Evolutionary conservation across 2,888 invertebrate genomes (phyloP), one percentile per base, ranked within the genome.

Genomic region (Rotaria socialis): DNA sequence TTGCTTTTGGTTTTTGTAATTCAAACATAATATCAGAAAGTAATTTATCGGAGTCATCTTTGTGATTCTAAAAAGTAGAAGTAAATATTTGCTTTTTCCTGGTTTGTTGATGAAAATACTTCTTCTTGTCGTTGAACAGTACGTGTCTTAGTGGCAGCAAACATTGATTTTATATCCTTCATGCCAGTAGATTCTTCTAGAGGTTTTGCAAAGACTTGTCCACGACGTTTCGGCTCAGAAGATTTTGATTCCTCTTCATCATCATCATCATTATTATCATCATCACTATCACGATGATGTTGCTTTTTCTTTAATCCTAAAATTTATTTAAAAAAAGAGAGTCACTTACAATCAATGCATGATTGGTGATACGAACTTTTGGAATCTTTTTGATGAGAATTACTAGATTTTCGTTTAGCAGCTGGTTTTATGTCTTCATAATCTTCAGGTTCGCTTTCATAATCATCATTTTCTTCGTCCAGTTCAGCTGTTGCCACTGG

Each of bases 121-220:
- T 50, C 16, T 85, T 86, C 85, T 56, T 75, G 85, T 85, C 85
- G 67, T 52, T 85, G 50, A 10, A 58, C 52, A 27, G n/a, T 27
- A 55, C 41, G 52, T 85, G 50, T 41, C 43, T 56, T 85, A 19
- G 55, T 75, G 5, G 86, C 86, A 22, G 58, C 50, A 84, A 86
- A 86, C 74, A 86, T 85, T 22, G 86, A 85, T 85, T 86, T 75
- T 56, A 50, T 60, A 86, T 86, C 80, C 22, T 80, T 22, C 47
- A 47, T 80, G n/a, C 43, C 47, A 4, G 24, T 47, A 8, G 47
- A 47, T n/a, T 47, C 80, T 80, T 80, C 80, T 47, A 47, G 80
- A 11, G 80, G 80, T n/a, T 80, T 80, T n/a, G 80, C 19, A 80
- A 47, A 80, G 22, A 22, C 10, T 43, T 80, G 80, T 11, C 19